Evolutionary conservation across 2,113 vertebrate genomes (phyloP).

Genomic region (Ginglymostoma cirratum): DNA sequence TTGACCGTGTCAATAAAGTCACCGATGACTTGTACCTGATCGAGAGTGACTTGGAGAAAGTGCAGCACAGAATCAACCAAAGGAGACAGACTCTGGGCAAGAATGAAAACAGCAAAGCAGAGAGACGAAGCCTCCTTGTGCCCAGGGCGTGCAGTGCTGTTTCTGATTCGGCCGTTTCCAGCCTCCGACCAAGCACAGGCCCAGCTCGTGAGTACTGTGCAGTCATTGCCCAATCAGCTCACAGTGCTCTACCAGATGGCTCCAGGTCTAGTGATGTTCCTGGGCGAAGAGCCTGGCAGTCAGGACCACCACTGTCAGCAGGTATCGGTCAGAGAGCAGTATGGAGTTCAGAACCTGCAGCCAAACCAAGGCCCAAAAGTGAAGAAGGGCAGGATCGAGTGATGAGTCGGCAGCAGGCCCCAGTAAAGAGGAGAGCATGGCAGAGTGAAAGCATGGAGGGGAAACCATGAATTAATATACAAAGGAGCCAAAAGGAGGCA

Average conservation of each 20-base stretch:
- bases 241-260: background rate
- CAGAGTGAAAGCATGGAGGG: constrained; percentile 47
- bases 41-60: constrained; percentile 53
- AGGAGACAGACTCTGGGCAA: constrained; percentile 35
- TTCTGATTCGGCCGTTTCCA: constrained; percentile 48
- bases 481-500: background rate
- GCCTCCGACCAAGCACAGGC: constrained; percentile 16
- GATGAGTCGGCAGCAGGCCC: constrained; percentile 44
- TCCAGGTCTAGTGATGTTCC: constrained; percentile 36
- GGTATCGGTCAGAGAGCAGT: constrained; percentile 49
- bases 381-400: constrained; percentile 49
- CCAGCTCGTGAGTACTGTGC: constrained; percentile 11
- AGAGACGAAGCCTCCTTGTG: constrained; percentile 23
- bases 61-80: constrained; percentile 46
- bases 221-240: background rate
- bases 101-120: background rate
- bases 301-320: constrained; percentile 57
- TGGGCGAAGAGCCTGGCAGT: constrained; percentile 56
- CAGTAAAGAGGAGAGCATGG: constrained; percentile 66
- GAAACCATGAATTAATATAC: background rate
- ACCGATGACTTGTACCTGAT: constrained; percentile 53
- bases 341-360: constrained; percentile 38
- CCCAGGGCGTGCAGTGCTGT: constrained; percentile 45
- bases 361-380: constrained; percentile 50
- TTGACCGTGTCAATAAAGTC: constrained; percentile 58